Evolutionary conservation across 2,113 vertebrate genomes (phyloP).

Genomic region (Tiliqua scincoides): DNA sequence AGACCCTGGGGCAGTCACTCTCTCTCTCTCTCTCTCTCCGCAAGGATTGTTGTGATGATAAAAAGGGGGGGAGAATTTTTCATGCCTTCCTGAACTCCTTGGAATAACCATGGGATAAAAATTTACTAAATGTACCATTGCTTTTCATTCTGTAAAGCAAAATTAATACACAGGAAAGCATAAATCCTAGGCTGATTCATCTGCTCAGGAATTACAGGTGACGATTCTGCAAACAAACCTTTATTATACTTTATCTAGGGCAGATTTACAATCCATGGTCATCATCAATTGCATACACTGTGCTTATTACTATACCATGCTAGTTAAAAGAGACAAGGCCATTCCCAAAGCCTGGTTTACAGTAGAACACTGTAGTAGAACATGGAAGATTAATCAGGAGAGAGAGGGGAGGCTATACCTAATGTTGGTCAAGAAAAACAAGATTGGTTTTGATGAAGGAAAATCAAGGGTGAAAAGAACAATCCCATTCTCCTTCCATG

Average conservation of each 20-base stretch:
- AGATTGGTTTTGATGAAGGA: neutral
- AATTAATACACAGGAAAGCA: neutral
- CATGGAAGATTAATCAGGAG: neutral
- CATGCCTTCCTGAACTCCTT: too few relatives aligned
- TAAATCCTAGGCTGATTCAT: neutral
- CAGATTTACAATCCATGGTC: neutral
- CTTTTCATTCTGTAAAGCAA: neutral
- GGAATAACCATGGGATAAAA: too few relatives aligned
- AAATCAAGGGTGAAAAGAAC: too few relatives aligned
- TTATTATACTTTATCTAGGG: neutral
- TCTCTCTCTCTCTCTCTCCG: too few relatives aligned
- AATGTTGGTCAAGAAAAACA: neutral
- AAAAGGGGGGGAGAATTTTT: too few relatives aligned
- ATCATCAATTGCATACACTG: neutral
- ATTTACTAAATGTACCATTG: neutral
- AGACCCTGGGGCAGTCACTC: too few relatives aligned
- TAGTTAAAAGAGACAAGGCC: neutral
- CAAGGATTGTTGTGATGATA: too few relatives aligned
- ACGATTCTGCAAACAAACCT: neutral
- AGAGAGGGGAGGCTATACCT: neutral
- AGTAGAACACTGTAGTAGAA: neutral
- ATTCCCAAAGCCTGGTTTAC: neutral
- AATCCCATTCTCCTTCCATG: too few relatives aligned
- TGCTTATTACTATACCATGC: neutral
- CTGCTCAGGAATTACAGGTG: neutral